These are phyloP conservation scores for Leptosomus discolor DNA, from an alignment of 2,113 vertebrate species.

Conservation along the genomic window DNA sequence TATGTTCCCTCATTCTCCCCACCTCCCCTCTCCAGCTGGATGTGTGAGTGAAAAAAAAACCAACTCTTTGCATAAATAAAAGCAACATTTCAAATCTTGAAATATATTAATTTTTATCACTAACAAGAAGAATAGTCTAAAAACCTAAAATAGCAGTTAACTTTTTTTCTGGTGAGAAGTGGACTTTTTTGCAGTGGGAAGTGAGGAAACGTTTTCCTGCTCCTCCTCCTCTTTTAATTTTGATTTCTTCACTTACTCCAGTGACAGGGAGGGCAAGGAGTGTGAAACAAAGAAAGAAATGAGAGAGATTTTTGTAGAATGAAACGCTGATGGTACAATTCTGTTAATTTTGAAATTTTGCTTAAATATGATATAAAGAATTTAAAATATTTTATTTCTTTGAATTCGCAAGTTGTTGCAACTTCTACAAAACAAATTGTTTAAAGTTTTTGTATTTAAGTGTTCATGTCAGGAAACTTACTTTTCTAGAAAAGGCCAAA, in stretches of 20 bases:
- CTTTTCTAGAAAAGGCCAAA: not conserved
- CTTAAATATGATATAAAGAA: not conserved
- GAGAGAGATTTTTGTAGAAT: not conserved
- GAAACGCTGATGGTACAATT: not conserved
- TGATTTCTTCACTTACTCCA: not conserved
- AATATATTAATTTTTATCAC: not conserved
- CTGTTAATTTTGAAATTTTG: not conserved
- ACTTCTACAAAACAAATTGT: not conserved
- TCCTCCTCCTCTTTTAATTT: not conserved
- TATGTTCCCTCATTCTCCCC: not conserved
- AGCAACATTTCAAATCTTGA: not conserved
- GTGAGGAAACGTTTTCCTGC: not conserved
- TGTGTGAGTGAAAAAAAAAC: not conserved
- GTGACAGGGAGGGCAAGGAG: not conserved
- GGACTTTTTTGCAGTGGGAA: not conserved
- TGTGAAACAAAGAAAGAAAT: not conserved
- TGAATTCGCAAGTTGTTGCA: not conserved
- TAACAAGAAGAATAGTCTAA: not conserved
- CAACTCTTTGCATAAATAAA: not conserved
- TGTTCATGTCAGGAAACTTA: not conserved
- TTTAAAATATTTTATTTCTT: not conserved
- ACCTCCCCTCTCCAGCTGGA: not conserved
- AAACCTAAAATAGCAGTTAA: not conserved
- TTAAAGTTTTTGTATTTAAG: not conserved
- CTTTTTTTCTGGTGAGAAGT: not conserved